Evolutionary conservation across 1,140 invertebrate genomes (phyloP).

Genomic region (Sitophilus oryzae): DNA sequence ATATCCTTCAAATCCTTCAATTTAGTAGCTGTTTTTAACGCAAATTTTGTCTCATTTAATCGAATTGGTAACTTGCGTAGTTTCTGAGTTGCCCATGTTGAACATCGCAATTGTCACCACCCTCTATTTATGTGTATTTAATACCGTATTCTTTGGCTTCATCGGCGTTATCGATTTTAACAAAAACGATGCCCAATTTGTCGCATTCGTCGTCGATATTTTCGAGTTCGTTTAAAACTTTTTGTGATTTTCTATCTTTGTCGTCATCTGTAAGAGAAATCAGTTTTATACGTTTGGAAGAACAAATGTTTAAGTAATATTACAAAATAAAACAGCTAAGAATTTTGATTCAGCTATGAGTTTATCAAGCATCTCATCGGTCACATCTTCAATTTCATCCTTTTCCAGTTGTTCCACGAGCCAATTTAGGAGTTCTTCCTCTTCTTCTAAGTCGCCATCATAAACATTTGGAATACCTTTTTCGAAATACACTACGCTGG

Average conservation of each 20-base stretch:
- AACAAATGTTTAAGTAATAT: constrained; percentile 43
- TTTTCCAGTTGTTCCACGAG: constrained; percentile 77
- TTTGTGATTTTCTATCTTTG: constrained; percentile 81
- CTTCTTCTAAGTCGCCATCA: constrained; percentile 85
- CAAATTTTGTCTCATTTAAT: too few species aligned
- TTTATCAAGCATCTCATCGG: constrained; percentile 87
- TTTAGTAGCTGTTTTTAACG: too few species aligned
- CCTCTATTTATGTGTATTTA: neutral
- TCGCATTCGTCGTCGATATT: constrained; percentile 95
- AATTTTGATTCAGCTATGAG: constrained; percentile 83
- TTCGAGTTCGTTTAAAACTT: constrained; percentile 82
- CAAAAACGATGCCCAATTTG: constrained; percentile 77
- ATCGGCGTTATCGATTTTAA: constrained; percentile 86
- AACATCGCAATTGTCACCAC: neutral
- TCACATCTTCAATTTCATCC: constrained; percentile 93
- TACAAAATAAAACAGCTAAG: constrained; percentile 89
- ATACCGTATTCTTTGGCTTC: constrained; percentile 82
- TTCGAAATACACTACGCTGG: constrained; percentile 88
- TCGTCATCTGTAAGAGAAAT: constrained; percentile 68
- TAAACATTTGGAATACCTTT: constrained; percentile 89
- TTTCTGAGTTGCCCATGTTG: too few species aligned
- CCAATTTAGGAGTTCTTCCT: constrained; percentile 87
- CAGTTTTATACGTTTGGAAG: neutral
- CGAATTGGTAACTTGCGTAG: too few species aligned
- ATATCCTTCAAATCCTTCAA: too few species aligned